Conservation (phyloP, 2,888 invertebrate genomes). For the Aleiodes leptofemur region DNA sequence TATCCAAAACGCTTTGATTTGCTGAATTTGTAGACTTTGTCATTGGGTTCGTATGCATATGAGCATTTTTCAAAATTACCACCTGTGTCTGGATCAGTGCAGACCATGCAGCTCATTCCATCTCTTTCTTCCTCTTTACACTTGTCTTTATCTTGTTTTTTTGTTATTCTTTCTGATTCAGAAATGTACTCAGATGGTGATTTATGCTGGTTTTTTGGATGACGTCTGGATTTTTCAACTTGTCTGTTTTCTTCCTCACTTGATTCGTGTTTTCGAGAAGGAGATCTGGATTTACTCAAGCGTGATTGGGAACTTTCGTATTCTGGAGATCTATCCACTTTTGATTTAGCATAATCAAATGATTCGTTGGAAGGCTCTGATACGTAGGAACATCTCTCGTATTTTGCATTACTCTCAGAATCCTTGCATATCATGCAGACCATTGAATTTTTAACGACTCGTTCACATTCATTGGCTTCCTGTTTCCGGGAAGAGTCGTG, state of each 20-base stretch:
- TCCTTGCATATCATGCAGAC: slow-evolving; percentile 86
- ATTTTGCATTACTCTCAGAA: slow-evolving; percentile 85
- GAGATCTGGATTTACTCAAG: background rate
- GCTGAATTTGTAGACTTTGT: slow-evolving; percentile 53
- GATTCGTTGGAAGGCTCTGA: slow-evolving; percentile 83
- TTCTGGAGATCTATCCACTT: slow-evolving; percentile 48
- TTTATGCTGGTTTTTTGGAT: background rate
- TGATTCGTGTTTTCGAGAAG: background rate
- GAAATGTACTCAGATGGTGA: slow-evolving; percentile 32
- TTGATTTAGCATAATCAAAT: slow-evolving; percentile 62
- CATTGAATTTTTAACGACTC: slow-evolving; percentile 81
- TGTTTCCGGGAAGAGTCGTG: slow-evolving; percentile 78
- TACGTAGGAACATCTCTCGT: slow-evolving; percentile 89
- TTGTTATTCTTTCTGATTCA: slow-evolving; percentile 37
- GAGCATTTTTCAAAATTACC: slow-evolving; percentile 79
- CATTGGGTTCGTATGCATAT: slow-evolving; percentile 75
- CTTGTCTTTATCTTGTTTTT: slow-evolving; percentile 4
- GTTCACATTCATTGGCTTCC: slow-evolving; percentile 81
- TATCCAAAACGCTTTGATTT: slow-evolving; percentile 50
- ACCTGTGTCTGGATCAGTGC: slow-evolving; percentile 77
- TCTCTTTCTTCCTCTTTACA: slow-evolving; percentile 62
- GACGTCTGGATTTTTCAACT: slow-evolving; percentile 7
- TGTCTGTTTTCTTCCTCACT: slow-evolving; percentile 11
- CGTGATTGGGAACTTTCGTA: slow-evolving; percentile 11
- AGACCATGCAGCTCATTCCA: slow-evolving; percentile 77